Evolutionary conservation across 1,140 invertebrate species (phyloP), one percentile per base, ranked within the genome.

Genomic region (Augochlora pura): DNA sequence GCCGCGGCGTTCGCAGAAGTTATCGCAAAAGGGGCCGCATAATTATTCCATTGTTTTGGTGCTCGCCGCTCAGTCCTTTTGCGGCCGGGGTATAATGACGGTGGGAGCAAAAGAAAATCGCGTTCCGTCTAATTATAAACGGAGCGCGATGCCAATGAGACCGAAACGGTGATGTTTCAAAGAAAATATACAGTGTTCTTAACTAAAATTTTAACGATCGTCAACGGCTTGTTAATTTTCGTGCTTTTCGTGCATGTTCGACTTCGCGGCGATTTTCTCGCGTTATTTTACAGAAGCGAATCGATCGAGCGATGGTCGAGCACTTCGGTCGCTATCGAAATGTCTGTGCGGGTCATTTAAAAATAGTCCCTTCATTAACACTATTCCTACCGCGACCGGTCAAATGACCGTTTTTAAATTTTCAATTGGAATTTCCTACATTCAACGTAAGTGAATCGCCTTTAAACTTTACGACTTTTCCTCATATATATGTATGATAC

Each of bases 121-220:
- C n/a, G 9, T 18, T 12, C 52, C 14, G 52, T 77, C 27, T 69
- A 69, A 69, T 77, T 69, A 69, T 62, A 62, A n/a, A 60, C 54
- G 32, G 0, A 14, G 2, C 65, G 1, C 14, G 25, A 68, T 18
- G 21, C 25, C 39, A 21, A 60, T 69, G 38, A 69, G 49, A 49
- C 18, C 25, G 16, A 4, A 23, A 21, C 12, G 25, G 16, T 5
- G 16, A 57, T 21, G 27, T 38, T 62, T 77, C 42, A 46, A 10
- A 14, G 21, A 23, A 14, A 14, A 69, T 69, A 21, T 62, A 69
- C 59, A 49, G 32, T 39, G n/a, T 32, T 49, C 14, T 25, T 7
- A 16, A 0, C 32, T 25, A 21, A 32, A 25, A 62, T 62, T 32
- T 49, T 69, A 68, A 76, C 54, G 23, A 76, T 46, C 52, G 46